Conservation (phyloP, 2,113 vertebrate species). For the Castor canadensis region DNA sequence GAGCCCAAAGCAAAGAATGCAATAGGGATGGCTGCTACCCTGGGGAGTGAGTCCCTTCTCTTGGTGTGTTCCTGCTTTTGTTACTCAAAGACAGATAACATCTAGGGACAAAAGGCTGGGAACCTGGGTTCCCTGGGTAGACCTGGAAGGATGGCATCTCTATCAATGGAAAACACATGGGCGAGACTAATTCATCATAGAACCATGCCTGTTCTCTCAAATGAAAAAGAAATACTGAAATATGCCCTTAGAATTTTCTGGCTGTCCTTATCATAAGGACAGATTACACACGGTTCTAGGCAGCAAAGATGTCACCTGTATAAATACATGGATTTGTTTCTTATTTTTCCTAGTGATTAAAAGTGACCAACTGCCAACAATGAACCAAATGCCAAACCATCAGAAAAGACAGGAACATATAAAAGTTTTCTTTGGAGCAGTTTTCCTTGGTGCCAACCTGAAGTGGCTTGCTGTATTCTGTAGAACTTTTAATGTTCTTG, state of each 20-base stretch:
- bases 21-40: not conserved
- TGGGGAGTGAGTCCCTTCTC: not conserved
- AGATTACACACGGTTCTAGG: not conserved
- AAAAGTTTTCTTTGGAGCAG: not conserved
- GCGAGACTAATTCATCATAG: not conserved
- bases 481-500: conserved; percentile 2
- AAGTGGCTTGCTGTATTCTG: conserved; percentile 50
- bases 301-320: conserved; percentile 35
- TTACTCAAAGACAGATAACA: not conserved
- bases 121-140: not conserved
- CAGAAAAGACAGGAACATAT: not conserved
- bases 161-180: not conserved
- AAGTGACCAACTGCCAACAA: conserved; percentile 46
- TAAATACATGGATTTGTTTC: not conserved
- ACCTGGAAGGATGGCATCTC: not conserved
- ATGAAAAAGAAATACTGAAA: not conserved
- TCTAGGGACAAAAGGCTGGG: not conserved
- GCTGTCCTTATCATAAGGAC: conserved; percentile 47
- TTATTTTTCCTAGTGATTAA: conserved; percentile 25
- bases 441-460: conserved; percentile 38
- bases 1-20: conserved; percentile 38
- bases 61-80: not conserved
- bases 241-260: not conserved
- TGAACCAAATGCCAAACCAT: not conserved
- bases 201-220: not conserved